Evolutionary conservation across 1,140 invertebrate genomes (phyloP), one percentile per base, ranked within the genome.

Genomic region (Zaprionus vittiger): DNA sequence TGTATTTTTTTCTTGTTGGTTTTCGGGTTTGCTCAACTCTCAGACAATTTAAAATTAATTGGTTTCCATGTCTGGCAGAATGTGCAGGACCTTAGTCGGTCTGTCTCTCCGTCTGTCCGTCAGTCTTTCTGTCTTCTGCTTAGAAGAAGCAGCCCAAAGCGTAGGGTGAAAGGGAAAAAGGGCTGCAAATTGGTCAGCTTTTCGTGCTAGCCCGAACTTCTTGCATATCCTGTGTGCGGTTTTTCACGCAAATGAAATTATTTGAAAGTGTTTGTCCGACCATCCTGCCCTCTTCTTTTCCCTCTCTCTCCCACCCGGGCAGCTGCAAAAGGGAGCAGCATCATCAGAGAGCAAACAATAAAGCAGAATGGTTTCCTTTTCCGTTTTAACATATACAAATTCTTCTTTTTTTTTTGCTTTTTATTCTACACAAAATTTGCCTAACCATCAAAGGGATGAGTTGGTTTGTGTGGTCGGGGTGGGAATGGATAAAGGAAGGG

Each of bases 31-130:
- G 61, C 73, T 71, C 68, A 72, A 72, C 68, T 71, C 73, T 76
- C 73, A 82, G 86, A 87, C 85, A 89, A 89, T 90, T 89, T 89
- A 89, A 89, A 89, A 89, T 89, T 89, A 89, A 89, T 89, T 89
- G 85, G 81, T 89, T 89, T 90, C 85, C 75, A 90, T 90, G 84
- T 85, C 76, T 65, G 60, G 37, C 38, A 60, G 57, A 57, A 74
- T 70, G 68, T 70, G 61, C 69, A 72, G 12, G 38, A 70, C 41
- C 38, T 47, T 37, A 52, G 47, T 61, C 66, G 20, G n/a, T 38
- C 37, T 59, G 12, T 54, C 57, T 47, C n/a, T 22, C 22, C 17
- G 4, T 55, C 24, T 62, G 5, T 62, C 7, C 47, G 6, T 31
- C 1, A 20, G 20, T 49, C n/a, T 41, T 7, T 61, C 26, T 26